Evolutionary conservation across 2,113 vertebrate species (phyloP), one percentile per base, ranked within the genome.

Genomic region (Collichthys lucidus): DNA sequence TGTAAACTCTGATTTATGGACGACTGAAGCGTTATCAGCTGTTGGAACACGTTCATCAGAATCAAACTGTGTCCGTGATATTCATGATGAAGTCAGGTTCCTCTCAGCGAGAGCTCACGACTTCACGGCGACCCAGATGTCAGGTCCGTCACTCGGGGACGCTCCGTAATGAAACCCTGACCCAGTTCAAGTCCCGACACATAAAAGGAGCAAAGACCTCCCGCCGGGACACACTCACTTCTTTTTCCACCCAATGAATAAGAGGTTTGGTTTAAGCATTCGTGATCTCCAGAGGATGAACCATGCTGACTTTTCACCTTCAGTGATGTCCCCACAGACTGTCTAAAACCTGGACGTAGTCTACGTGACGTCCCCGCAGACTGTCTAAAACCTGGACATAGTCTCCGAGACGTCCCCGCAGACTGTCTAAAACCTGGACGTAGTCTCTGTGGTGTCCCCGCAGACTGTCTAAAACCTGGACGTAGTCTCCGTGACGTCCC

Each of bases 71-170:
- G 35, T 40, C 35, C 1, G 5, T 50, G 17, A 10, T 20, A 3
- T 52, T 59, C 26, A 4, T 17, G 3, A 10, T 9, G 56, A 2
- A 40, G 35, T 40, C 35, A 35, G 66, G 22, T 53, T n/a, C 20
- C 0, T 20, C 10, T 31, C 26, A 0, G 50, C 2, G 3, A 1
- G 19, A 77, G 52, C 47, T 63, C 11, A 56, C 35, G 35, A 0
- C 62, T 42, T 49, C 50, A 63, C 12, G 0, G 6, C 65, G 81
- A 82, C 82, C 82, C 68, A 82, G 31, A 83, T 80, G 79, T 76
- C 67, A 76, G 57, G 5, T 67, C 55, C 15, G 80, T 17, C 74
- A 40, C 46, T 20, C 52, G 11, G 76, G 79, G 88, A 89, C 53
- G 67, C 53, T 69, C 55, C 19, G 1, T 72, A 73, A 87, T 83